A percentile compares a stretch with the other conserved stretches of the same genome.
phyloP scores from a whole-genome alignment of 2,888 invertebrate genomes.

The Patella depressa region DNA sequence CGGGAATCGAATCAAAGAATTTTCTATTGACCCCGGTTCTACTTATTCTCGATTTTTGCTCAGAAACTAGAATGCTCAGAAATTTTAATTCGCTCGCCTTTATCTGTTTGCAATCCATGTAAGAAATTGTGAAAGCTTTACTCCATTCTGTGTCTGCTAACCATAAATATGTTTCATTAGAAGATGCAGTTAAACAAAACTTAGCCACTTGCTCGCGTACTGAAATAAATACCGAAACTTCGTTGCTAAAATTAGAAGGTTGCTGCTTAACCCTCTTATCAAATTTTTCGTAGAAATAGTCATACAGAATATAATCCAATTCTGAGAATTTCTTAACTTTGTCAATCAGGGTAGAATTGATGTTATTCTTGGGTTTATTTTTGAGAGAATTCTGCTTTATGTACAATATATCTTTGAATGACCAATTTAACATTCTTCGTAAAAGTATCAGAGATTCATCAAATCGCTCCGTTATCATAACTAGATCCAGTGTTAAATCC shows the following conservation, averaged over 20 bases:
- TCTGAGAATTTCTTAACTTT: too few species aligned
- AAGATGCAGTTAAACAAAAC: neutral
- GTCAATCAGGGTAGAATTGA: too few species aligned
- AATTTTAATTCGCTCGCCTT: neutral
- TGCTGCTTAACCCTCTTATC: too few species aligned
- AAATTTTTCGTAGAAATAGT: too few species aligned
- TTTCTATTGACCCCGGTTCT: too few species aligned
- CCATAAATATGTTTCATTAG: neutral
- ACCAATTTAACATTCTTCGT: conserved; percentile 20
- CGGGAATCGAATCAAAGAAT: too few species aligned
- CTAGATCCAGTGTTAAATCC: conserved; percentile 23
- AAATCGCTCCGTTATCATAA: conserved; percentile 25
- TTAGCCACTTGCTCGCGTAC: neutral
- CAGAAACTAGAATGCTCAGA: too few species aligned
- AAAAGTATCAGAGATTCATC: conserved; percentile 27
- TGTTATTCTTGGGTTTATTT: neutral
- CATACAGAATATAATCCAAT: too few species aligned
- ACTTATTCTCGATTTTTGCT: too few species aligned
- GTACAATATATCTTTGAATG: conserved; percentile 23
- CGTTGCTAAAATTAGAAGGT: neutral
- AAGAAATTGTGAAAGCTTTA: neutral
- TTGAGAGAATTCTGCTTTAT: conserved; percentile 13
- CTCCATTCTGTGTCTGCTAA: conserved; percentile 8
- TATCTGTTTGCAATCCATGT: conserved; percentile 12
- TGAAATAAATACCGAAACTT: neutral